Base-by-base conservation (phyloP, 2,113 vertebrate species). In the Capra hircus region DNA sequence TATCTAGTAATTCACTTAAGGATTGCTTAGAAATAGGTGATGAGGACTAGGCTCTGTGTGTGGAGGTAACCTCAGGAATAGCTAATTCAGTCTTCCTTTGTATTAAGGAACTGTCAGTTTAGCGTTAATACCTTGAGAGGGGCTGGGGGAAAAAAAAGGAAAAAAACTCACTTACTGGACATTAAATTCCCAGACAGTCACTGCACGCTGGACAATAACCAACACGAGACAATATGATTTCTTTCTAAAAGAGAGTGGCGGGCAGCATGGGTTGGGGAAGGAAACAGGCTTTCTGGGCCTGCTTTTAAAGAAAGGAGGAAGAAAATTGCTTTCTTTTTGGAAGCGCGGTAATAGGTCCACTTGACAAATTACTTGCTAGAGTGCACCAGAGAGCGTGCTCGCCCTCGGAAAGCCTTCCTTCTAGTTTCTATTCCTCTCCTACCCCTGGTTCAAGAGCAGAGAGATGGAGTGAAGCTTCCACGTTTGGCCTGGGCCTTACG, bases 261-360 rank as follows among this genome's bases (percentile, higher is more conserved):
- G 19, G 28, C 0, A 1, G n/a, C 0, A 1, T 3, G 16, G n/a
- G 15, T 0, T 40, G 43, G 33, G 50, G 30, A 30, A 2, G 80
- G 52, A 55, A 36, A 53, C 36, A 10, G 67, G 74, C 27, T n/a
- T 84, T 53, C 33, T 17, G 33, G 36, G 50, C 48, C 88, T 19
- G 25, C 55, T 40, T 50, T 86, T 86, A n/a, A 19, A 36, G 27
- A 40, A 43, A 55, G 64, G 36, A 59, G 64, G 83, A 91, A 84
- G 93, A 55, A 90, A 88, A 95, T 40, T 82, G 91, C 77, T 93
- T 88, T 93, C 60, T 53, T 55, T 95, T 23, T 48, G 74, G 55
- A 80, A 62, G 64, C 7, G 28, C 2, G 9, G 14, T 43, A 28
- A 62, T 7, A 21, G 92, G 77, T 5, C 67, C 36, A 7, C 71